phyloP scores from a whole-genome alignment of 2,888 invertebrate genomes.

The Apamea monoglypha region DNA sequence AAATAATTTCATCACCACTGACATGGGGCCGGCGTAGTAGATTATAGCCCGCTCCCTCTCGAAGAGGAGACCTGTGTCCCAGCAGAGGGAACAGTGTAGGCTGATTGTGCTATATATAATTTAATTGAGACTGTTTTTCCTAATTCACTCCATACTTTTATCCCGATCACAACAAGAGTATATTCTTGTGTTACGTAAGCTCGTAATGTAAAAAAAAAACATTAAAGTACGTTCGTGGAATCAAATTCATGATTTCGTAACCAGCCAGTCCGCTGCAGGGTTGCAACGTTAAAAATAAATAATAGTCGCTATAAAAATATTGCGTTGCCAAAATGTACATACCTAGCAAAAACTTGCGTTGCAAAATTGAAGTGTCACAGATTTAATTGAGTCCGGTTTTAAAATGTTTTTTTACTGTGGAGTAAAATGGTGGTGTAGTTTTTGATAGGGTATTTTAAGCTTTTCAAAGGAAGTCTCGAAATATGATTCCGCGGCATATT shows the following conservation, averaged over 20 bases:
- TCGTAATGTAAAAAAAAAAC: neutral
- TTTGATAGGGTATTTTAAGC: neutral
- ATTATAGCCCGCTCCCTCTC: too few relatives aligned
- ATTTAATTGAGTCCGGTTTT: slow-evolving; percentile 57
- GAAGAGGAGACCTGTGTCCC: too few relatives aligned
- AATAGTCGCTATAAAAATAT: slow-evolving; percentile 51
- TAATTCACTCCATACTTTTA: neutral
- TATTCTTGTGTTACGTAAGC: neutral
- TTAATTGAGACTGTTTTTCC: neutral
- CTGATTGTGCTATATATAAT: neutral
- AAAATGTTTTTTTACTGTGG: slow-evolving; percentile 38
- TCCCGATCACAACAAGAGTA: neutral
- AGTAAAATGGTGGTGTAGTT: slow-evolving; percentile 26
- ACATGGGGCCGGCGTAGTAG: too few relatives aligned
- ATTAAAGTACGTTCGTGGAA: neutral
- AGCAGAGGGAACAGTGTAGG: too few relatives aligned
- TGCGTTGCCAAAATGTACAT: slow-evolving; percentile 38
- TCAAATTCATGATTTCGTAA: slow-evolving; percentile 4
- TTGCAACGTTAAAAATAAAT: slow-evolving; percentile 60
- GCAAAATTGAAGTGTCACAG: slow-evolving; percentile 62
- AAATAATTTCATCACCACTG: too few relatives aligned
- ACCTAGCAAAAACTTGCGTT: slow-evolving; percentile 49
- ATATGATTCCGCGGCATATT: neutral
- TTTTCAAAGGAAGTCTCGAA: neutral
- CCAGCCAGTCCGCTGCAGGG: slow-evolving; percentile 18